A percentile compares a stretch with the other conserved stretches of the same genome.
Evolutionary conservation across 2,888 invertebrate species (phyloP).

Genomic region (Heliconius ismenius): DNA sequence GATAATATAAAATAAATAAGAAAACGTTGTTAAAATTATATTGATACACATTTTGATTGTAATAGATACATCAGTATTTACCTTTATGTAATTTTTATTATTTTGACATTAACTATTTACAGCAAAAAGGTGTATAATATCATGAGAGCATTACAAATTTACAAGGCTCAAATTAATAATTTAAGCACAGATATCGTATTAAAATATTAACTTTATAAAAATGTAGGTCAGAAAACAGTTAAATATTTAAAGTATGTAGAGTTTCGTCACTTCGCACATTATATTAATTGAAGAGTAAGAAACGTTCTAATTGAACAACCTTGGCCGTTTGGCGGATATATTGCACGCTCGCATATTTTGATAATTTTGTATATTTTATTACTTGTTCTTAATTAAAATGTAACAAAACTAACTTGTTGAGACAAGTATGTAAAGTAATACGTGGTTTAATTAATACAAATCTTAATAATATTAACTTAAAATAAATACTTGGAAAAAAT

Average conservation of each 20-base stretch:
- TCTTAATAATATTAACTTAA: background rate
- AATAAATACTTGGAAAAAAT: background rate
- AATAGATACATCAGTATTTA: no score
- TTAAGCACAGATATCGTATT: background rate
- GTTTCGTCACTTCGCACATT: conserved; percentile 23
- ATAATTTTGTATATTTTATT: background rate
- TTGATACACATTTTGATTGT: no score
- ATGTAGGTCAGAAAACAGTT: conserved; percentile 24
- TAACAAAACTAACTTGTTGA: conserved; percentile 5
- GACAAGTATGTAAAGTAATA: background rate
- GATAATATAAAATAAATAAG: background rate
- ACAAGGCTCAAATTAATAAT: background rate
- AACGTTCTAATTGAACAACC: conserved; percentile 38
- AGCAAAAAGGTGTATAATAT: background rate
- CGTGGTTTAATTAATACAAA: background rate
- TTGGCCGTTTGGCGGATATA: conserved; percentile 15
- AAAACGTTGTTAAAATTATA: no score
- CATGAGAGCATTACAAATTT: background rate
- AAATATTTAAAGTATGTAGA: conserved; percentile 18
- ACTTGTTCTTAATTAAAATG: background rate
- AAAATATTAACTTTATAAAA: conserved; percentile 2
- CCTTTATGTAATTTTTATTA: background rate
- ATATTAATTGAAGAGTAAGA: conserved; percentile 34
- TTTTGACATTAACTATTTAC: background rate
- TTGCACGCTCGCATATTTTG: conserved; percentile 6